phyloP scores from a whole-genome alignment of 92 coral and sea anemone genomes.

The Porites divaricata region DNA sequence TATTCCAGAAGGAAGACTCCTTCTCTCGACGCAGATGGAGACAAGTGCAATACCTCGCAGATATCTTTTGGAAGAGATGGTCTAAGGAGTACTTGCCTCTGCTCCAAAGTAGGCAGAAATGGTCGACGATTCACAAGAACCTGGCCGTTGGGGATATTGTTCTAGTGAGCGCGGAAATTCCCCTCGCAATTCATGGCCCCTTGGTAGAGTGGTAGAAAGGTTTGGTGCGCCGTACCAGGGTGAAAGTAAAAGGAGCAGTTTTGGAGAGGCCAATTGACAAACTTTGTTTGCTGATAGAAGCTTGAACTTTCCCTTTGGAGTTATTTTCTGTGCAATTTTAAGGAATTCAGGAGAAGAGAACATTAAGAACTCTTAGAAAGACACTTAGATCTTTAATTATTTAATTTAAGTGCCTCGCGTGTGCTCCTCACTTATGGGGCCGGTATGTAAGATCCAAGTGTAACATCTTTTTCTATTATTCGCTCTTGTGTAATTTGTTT shows the following conservation, averaged over 20 bases:
- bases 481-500: too few relatives aligned
- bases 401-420: not conserved
- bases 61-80: constrained; percentile 57
- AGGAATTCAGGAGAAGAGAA: too few relatives aligned
- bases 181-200: constrained; percentile 23
- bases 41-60: constrained; percentile 45
- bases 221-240: not conserved
- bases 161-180: not conserved
- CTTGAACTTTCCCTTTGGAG: not conserved
- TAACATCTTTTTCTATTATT: too few relatives aligned
- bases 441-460: not conserved
- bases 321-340: not conserved
- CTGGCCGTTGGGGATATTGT: constrained; percentile 10
- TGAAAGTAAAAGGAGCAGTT: constrained; percentile 5
- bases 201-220: not conserved
- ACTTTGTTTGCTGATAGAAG: not conserved
- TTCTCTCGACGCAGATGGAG: constrained; percentile 45
- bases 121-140: constrained; percentile 1
- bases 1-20: constrained; percentile 32
- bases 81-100: constrained; percentile 33
- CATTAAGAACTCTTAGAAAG: not conserved
- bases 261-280: constrained; percentile 18
- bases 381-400: not conserved
- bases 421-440: not conserved
- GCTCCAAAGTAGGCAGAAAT: constrained; percentile 43